Evolutionary conservation across 2,888 invertebrate genomes (phyloP).

Genomic region (Plusia festucae): DNA sequence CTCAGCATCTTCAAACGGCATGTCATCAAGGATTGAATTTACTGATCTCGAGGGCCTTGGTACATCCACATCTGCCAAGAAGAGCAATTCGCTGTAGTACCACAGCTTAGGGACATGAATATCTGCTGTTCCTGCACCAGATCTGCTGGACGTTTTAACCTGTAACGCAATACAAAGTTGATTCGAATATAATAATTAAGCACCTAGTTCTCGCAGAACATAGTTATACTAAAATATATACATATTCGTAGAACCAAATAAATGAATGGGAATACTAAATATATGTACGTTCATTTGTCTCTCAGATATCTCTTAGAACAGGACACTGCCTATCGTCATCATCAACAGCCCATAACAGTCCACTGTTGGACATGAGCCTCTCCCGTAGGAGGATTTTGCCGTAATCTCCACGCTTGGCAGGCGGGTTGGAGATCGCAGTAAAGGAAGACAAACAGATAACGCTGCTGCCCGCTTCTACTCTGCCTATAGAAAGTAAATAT

Average conservation of each 20-base stretch:
- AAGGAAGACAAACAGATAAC: no score
- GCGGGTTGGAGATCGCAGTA: background rate
- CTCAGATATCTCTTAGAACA: no score
- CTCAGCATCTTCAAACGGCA: constrained; percentile 25
- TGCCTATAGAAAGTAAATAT: background rate
- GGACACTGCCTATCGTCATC: no score
- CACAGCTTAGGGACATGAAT: constrained; percentile 33
- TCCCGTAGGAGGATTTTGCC: no score
- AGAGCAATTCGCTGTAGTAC: constrained; percentile 31
- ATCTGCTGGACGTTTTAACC: constrained; percentile 17
- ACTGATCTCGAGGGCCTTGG: constrained; percentile 23
- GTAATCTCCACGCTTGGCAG: no score
- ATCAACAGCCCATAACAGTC: no score
- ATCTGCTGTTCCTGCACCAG: constrained; percentile 25
- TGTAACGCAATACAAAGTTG: constrained; percentile 22
- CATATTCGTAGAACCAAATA: no score
- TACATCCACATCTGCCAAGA: constrained; percentile 26
- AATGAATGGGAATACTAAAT: no score
- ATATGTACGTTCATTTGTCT: background rate
- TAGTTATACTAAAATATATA: no score
- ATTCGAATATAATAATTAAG: constrained; percentile 22
- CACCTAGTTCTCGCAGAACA: background rate
- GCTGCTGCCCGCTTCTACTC: no score
- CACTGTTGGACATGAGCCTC: no score
- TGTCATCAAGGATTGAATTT: constrained; percentile 24